Base-by-base conservation (phyloP, 2,888 invertebrate species). In the Hanleya hanleyi region DNA sequence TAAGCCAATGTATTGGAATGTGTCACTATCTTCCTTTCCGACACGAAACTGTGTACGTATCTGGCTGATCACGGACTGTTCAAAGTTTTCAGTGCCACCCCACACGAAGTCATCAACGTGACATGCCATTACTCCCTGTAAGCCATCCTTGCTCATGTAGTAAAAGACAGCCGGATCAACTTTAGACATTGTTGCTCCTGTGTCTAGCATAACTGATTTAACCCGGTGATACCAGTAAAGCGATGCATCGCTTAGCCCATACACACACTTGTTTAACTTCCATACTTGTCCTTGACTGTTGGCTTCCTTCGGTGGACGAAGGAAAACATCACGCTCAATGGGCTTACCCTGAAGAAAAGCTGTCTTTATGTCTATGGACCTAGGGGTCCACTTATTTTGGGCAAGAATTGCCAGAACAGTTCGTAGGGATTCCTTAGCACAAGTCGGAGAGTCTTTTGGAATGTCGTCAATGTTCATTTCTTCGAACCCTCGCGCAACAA, bases 21-120 rank as follows among this genome's bases (percentile, higher is more conserved):
- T 74, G n/a, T 66, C 65, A 26, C 72, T 50, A 37, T 67, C 18
- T 26, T 69, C 35, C 62, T 74, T 73, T 38, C 77, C 76, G 57
- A 68, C 69, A 4, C 26, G 50, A 70, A 77, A 76, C 51, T 65
- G 71, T 26, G 33, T 29, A 37, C 66, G 68, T 15, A 80, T 47
- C 9, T 68, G 35, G 22, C 38, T 18, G 22, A 77, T 70, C 2
- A 78, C 77, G 1, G 51, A 61, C 15, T 70, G 15, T 38, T 75
- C 65, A 68, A 78, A 78, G 2, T 62, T 26, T 32, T n/a, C 38
- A 47, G 49, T 51, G 22, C 78, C 77, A 41, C 65, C 74, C 75
- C 75, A 75, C 0, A 78, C 49, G 61, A 76, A 77, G 47, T 80
- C 74, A 69, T 79, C 77, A 6, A 79, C 73, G 71, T 79, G 79